A percentile compares a stretch with the other conserved stretches of the same genome.
phyloP scores from a whole-genome alignment of 2,113 vertebrate species.

The Limanda limanda region DNA sequence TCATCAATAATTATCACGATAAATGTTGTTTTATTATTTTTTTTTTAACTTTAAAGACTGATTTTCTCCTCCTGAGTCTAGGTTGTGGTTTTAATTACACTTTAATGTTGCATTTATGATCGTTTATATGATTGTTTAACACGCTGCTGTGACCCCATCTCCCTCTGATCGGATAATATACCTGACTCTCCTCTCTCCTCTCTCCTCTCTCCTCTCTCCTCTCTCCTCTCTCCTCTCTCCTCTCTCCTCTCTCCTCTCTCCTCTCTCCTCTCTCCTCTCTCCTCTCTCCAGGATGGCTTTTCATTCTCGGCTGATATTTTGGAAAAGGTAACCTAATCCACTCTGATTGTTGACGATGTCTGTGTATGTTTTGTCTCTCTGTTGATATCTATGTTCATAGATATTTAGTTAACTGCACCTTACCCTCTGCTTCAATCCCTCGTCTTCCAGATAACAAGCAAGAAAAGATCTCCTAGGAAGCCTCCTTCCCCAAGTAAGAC shows the following conservation, averaged over 20 bases:
- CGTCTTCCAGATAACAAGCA: slow-evolving; percentile 82
- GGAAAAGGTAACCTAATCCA: slow-evolving; percentile 81
- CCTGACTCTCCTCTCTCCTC: background rate
- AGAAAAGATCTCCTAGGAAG: slow-evolving; percentile 80
- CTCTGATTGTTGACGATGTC: background rate
- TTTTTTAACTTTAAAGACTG: no score
- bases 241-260: slow-evolving; percentile 72
- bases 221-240: no score
- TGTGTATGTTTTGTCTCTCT: background rate
- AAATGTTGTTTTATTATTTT: no score
- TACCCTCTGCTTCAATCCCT: background rate
- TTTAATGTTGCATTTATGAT: no score
- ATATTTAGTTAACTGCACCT: background rate
- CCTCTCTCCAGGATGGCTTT: slow-evolving; percentile 85
- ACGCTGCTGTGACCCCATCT: background rate
- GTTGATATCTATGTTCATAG: background rate
- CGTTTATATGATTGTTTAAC: no score
- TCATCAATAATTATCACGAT: no score
- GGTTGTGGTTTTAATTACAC: no score
- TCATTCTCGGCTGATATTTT: slow-evolving; percentile 83
- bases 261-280: background rate
- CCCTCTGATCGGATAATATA: background rate
- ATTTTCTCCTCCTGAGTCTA: no score
- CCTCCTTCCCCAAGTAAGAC: slow-evolving; percentile 89
- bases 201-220: slow-evolving; percentile 29